Percentiles rank a stretch among this genome's conserved stretches.
Conservation (phyloP, 2,888 invertebrate species). For the Hofmannophila pseudospretella region DNA sequence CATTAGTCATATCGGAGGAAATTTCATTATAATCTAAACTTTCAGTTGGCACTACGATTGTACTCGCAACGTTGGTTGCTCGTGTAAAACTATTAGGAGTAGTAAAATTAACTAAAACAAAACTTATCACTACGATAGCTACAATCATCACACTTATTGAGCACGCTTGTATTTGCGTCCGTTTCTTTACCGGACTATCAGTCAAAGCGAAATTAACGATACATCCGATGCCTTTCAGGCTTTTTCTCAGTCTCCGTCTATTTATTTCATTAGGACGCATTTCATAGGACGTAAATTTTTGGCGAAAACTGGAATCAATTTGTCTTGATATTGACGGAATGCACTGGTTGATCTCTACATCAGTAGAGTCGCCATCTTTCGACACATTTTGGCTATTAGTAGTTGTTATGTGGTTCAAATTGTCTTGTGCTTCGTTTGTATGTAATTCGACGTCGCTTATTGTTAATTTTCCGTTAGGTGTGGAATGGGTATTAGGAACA, state of each 20-base stretch:
- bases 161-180: conserved; percentile 72
- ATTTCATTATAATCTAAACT: conserved; percentile 47
- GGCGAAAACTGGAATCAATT: conserved; percentile 56
- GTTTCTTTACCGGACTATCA: conserved; percentile 64
- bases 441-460: conserved; percentile 12
- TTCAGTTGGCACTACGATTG: conserved; percentile 68
- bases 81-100: conserved; percentile 58
- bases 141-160: conserved; percentile 75
- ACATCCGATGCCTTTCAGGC: conserved; percentile 67
- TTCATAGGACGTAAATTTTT: conserved; percentile 60
- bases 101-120: conserved; percentile 72
- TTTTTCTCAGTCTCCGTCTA: conserved; percentile 61
- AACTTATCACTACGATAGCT: conserved; percentile 70
- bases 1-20: conserved; percentile 43
- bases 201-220: conserved; percentile 62
- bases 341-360: conserved; percentile 35
- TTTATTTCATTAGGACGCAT: conserved; percentile 40
- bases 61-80: conserved; percentile 51
- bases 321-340: conserved; percentile 68
- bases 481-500: conserved; percentile 58
- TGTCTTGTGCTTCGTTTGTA: conserved; percentile 24
- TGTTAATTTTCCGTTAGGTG: conserved; percentile 42
- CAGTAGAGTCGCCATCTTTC: conserved; percentile 24
- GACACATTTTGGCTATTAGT: conserved; percentile 20
- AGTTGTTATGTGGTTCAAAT: conserved; percentile 24